Evolutionary conservation across 1,140 invertebrate species (phyloP), one percentile per base, ranked within the genome.

Genomic region (Anastrepha obliqua): DNA sequence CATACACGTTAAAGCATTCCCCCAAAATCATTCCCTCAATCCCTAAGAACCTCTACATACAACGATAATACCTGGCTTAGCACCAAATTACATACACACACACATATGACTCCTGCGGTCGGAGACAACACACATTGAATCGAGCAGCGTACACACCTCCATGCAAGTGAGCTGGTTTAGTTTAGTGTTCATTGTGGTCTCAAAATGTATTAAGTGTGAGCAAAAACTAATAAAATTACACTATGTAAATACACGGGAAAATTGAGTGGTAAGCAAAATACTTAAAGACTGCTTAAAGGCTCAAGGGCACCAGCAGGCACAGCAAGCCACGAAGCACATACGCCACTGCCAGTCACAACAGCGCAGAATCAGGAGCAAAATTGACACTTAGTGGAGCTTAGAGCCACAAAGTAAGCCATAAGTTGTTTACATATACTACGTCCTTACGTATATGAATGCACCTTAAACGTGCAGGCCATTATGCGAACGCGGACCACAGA

Each of bases 141-240:
- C n/a, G 2, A 39, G 39, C 13, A 2, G 1, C 9, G 8, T 42
- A 42, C 29, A 4, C 20, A 9, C 13, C 13, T 3, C 64, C 64
- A 67, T 29, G 64, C 64, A 67, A 20, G 62, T 20, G 62, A 15
- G 20, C n/a, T 67, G 20, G 13, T 20, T 67, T 67, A 13, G 13
- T 20, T 67, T 67, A 13, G 39, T 9, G 29, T 11, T 13, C 60
- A 17, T 39, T 39, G 7, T 65, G 0, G 64, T 74, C 42, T 47
- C 42, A 62, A 62, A 74, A 74, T 74, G 70, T 44, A 74, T 74
- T 74, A 74, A 74, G 70, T 74, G 70, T 47, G 70, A 74, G 70
- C 39, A 44, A 44, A 74, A 74, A 44, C 70, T 74, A 74, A 74
- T 74, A 74, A 74, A 74, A 74, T 74, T 74, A 74, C 70, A 74